Conservation (phyloP, 2,888 invertebrate genomes). For the Drosophila helvetica region DNA sequence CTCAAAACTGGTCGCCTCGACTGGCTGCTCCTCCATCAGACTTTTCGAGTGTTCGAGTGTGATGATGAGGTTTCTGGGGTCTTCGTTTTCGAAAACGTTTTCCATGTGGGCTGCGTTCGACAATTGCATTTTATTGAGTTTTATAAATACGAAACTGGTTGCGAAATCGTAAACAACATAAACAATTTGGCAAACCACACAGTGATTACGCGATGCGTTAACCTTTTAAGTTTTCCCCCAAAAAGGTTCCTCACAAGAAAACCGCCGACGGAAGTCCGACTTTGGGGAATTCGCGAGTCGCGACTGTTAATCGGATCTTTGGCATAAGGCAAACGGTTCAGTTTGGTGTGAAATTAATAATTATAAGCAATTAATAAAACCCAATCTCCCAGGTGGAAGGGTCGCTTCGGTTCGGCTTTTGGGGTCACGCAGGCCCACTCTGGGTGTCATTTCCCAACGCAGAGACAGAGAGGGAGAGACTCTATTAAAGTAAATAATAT, state of each 20-base stretch:
- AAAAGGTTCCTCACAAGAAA: constrained; percentile 1
- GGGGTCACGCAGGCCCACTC: constrained; percentile 39
- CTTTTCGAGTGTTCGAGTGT: constrained; percentile 43
- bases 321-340: constrained; percentile 44
- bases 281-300: not conserved
- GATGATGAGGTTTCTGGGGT: constrained; percentile 24
- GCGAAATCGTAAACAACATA: constrained; percentile 44
- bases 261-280: not conserved
- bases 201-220: constrained; percentile 20
- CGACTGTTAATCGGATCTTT: constrained; percentile 28
- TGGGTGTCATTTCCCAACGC: constrained; percentile 62
- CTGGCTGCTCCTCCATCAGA: constrained; percentile 31
- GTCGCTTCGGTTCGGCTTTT: constrained; percentile 42
- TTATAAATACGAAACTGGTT: constrained; percentile 39
- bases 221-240: constrained; percentile 6
- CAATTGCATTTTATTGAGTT: constrained; percentile 47
- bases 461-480: constrained; percentile 13
- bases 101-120: constrained; percentile 57
- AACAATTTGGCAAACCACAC: constrained; percentile 38
- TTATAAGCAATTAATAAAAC: constrained; percentile 58
- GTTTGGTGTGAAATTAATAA: constrained; percentile 54
- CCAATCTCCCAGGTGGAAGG: constrained; percentile 59
- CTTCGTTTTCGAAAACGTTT: constrained; percentile 48
- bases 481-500: constrained; percentile 77
- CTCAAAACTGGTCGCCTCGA: constrained; percentile 64